Evolutionary conservation across 2,113 vertebrate species (phyloP), one percentile per base, ranked within the genome.

Genomic region (Salvator merianae): DNA sequence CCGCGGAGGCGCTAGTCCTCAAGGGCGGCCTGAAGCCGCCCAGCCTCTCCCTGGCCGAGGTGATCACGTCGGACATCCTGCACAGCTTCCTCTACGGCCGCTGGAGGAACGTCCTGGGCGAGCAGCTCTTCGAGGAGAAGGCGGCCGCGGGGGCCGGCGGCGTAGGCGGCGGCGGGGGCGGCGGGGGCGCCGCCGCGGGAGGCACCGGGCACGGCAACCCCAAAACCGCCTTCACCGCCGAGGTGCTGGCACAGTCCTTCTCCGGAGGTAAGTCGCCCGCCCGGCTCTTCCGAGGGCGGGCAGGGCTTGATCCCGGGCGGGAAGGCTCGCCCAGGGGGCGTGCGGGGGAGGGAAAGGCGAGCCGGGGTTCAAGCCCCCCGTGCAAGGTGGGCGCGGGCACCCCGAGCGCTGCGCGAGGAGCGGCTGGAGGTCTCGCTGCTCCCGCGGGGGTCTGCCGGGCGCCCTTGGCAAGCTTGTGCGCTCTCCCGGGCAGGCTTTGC

Each of bases 61-160:
- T 98, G 91, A 99, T 99, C 97, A 99, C 98, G 87, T 98, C 98
- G 81, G 98, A 99, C 94, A 98, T 99, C 91, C 97, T 99, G 73
- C 98, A 99, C 97, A 99, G 98, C 90, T 99, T 98, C 91, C 95
- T 99, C 86, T 99, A 99, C 94, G 98, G 98, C 87, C 96, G 98
- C 82, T 99, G 98, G 98, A 97, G 98, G 89, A 99, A 98, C 95
- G 98, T 97, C 76, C 94, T 99, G 88, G 97, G 97, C 0, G 98
- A 99, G 87, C 98, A 98, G 93, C 97, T 97, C 88, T 95, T 97
- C 74, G 97, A 98, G 90, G 98, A 98, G 93, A 97, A 97, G 88
- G 13, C 20, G 55, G 81, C 38, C 43, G 43, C 0, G 0, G 72
- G 81, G 4, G n/a, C 6, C 20, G 71, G 36, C 3, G 20, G 10